Evolutionary conservation across 2,113 vertebrate species (phyloP).

Genomic region (Muntiacus reevesi): DNA sequence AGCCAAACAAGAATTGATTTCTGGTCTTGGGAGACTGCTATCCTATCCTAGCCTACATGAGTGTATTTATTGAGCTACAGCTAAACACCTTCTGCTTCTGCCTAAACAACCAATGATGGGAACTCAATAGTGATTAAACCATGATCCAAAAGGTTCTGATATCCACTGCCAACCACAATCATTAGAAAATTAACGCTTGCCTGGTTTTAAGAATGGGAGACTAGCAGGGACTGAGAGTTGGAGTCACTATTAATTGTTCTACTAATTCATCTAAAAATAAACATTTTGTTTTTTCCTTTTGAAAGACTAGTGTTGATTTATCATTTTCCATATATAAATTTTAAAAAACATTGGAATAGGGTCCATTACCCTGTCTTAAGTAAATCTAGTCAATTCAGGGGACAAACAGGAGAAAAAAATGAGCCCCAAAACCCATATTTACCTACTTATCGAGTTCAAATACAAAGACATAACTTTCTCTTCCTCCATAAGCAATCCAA

Average conservation of each 20-base stretch:
- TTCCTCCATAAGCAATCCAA: background rate
- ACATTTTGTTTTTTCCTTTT: background rate
- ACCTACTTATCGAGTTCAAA: background rate
- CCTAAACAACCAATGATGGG: background rate
- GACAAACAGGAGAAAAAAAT: background rate
- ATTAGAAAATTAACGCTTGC: background rate
- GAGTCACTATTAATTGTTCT: background rate
- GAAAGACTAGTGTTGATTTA: background rate
- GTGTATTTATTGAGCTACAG: background rate
- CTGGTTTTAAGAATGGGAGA: background rate
- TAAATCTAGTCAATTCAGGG: background rate
- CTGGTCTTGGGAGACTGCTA: background rate
- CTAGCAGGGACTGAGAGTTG: background rate
- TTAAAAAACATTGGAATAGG: background rate
- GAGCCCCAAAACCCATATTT: background rate
- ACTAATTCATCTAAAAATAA: background rate
- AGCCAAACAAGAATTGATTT: background rate
- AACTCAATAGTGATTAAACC: background rate
- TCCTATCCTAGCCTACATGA: background rate
- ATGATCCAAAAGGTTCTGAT: background rate
- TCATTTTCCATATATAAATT: background rate
- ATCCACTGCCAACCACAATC: background rate
- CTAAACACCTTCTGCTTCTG: background rate
- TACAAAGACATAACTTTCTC: background rate
- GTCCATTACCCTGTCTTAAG: background rate